phyloP scores from a whole-genome alignment of 1,140 invertebrate species.

The Cydia fagiglandana region DNA sequence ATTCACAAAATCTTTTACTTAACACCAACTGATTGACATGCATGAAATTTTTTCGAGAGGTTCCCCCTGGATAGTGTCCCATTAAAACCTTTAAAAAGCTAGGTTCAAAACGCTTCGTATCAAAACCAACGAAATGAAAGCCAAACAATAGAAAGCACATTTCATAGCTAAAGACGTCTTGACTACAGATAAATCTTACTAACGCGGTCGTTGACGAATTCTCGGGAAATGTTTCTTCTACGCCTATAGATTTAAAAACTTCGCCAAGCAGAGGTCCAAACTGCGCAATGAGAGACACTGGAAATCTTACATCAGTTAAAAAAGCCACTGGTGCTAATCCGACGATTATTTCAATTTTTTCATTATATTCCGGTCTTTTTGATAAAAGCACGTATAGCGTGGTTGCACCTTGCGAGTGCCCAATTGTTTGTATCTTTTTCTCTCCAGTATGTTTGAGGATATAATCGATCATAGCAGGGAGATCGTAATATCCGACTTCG shows the following conservation, averaged over 20 bases:
- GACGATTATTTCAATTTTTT: background rate
- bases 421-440: constrained; percentile 69
- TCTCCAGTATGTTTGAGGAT: constrained; percentile 75
- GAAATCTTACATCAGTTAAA: background rate
- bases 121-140: background rate
- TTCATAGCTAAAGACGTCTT: background rate
- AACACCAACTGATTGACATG: background rate
- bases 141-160: background rate
- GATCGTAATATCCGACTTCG: constrained; percentile 80
- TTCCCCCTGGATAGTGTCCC: background rate
- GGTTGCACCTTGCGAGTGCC: constrained; percentile 77
- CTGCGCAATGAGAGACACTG: background rate
- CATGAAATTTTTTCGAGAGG: background rate
- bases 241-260: background rate
- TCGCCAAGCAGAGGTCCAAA: background rate
- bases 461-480: constrained; percentile 82
- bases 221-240: background rate
- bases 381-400: background rate
- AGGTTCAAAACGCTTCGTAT: background rate
- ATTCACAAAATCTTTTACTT: background rate
- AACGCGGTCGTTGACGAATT: background rate
- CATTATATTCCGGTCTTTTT: constrained; percentile 15
- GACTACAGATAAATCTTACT: constrained; percentile 1
- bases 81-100: background rate
- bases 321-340: background rate